phyloP scores from a whole-genome alignment of 2,797 vertebrate species.

The Enoplosus armatus region DNA sequence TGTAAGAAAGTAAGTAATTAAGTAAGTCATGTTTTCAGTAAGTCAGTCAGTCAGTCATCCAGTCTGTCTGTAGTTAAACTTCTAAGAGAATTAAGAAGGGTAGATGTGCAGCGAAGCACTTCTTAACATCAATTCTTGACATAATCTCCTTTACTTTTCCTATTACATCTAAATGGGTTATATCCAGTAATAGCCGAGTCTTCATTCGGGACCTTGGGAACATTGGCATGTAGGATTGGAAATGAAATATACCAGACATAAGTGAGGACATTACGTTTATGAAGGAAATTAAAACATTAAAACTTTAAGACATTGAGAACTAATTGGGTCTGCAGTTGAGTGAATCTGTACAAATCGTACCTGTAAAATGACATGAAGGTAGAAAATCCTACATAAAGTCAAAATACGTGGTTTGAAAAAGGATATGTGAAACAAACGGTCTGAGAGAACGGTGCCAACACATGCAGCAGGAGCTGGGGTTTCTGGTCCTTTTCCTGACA shows the following conservation, averaged over 20 bases:
- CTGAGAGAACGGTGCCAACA: neutral
- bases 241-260: neutral
- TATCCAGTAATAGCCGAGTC: neutral
- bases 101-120: neutral
- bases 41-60: too few relatives aligned
- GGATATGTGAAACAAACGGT: too few relatives aligned
- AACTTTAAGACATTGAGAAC: neutral
- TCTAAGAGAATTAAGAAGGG: neutral
- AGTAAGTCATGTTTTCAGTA: too few relatives aligned
- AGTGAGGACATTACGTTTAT: neutral
- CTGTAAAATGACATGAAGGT: slow-evolving; percentile 1
- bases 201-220: neutral
- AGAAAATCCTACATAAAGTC: neutral
- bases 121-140: neutral
- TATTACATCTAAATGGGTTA: neutral
- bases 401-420: neutral
- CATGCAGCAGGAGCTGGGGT: neutral
- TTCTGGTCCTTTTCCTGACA: slow-evolving; percentile 24
- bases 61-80: neutral
- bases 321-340: neutral
- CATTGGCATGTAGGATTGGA: too few relatives aligned
- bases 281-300: neutral
- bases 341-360: neutral
- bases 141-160: neutral
- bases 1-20: too few relatives aligned